A percentile compares a stretch with the other conserved stretches of the same genome.
These are phyloP conservation scores for Epizoanthus illoricatus DNA, from an alignment of 92 coral and sea anemone species.

Conservation along the genomic window DNA sequence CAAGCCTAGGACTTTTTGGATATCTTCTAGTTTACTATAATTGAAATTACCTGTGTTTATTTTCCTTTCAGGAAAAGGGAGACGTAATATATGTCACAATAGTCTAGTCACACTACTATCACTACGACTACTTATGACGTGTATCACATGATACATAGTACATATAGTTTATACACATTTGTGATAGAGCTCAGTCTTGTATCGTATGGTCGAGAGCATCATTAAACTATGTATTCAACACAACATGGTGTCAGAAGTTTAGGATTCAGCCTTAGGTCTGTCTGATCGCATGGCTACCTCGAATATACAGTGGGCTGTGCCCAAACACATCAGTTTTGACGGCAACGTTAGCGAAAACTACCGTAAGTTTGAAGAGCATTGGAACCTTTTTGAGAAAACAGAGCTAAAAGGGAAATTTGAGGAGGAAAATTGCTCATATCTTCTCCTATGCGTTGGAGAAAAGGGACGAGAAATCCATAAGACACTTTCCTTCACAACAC, in stretches of 20 bases:
- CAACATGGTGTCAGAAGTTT: conserved; percentile 46
- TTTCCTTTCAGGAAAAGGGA: conserved; percentile 6
- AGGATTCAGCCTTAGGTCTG: conserved; percentile 16
- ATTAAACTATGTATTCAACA: conserved; percentile 1
- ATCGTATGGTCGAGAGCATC: background rate
- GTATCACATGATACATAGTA: conserved; percentile 11
- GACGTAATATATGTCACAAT: conserved; percentile 26
- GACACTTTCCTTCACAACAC: conserved; percentile 45
- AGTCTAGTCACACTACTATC: background rate
- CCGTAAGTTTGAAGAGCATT: conserved; percentile 51
- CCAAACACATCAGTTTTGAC: conserved; percentile 40
- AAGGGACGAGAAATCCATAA: conserved; percentile 48
- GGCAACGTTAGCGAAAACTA: conserved; percentile 54
- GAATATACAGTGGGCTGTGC: conserved; percentile 51
- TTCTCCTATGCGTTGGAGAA: conserved; percentile 54
- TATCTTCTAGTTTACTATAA: background rate
- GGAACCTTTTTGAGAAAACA: conserved; percentile 52
- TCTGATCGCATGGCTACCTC: conserved; percentile 33
- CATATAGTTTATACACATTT: background rate
- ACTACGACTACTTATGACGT: conserved; percentile 11
- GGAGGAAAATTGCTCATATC: conserved; percentile 56
- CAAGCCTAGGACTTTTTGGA: background rate
- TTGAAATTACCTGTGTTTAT: background rate
- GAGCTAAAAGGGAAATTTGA: conserved; percentile 47
- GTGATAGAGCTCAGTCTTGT: conserved; percentile 7